Evolutionary conservation across 2,113 vertebrate genomes (phyloP), one percentile per base, ranked within the genome.

Genomic region (Calyptomena viridis): DNA sequence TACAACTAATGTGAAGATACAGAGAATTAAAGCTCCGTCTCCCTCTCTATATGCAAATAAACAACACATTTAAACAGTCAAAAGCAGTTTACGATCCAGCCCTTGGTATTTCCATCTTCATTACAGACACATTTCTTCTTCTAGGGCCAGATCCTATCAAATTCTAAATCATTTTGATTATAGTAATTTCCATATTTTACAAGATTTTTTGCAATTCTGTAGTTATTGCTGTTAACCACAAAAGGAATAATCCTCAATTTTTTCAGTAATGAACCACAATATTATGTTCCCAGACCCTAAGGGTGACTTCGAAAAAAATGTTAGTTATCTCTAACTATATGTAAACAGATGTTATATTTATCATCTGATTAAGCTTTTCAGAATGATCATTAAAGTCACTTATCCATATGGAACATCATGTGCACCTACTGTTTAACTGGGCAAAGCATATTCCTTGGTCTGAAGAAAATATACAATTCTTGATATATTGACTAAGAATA

Each of bases 321-420:
- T 87, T 94, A 87, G 89, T 85, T 94, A 76, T 79, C 66, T 82
- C 74, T 68, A 94, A 94, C 76, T 69, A 58, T 79, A 91, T 27
- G 62, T 91, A 95, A 96, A 91, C 95, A 97, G 96, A 94, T 97
- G 93, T 91, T 96, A 33, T 49, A 91, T 94, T 94, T 94, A 50
- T 95, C 87, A 94, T 89, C 93, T 95, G 84, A 96, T 89, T 95
- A 94, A 94, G 84, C 89, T 94, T 95, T 94, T 77, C 75, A 87
- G 84, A 91, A 95, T 93, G 84, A 91, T 85, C 53, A 33, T 94
- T 96, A 91, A 91, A 96, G 77, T 91, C 62, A 40, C 58, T 97
- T 91, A 94, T 53, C 89, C 96, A 95, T 96, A 97, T 91, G 94
- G 95, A 96, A 91, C 30, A 3, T 96, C 89, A 73, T 73, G 82